Base-by-base conservation (phyloP, 2,113 vertebrate species). In the Circaetus cinerascens region DNA sequence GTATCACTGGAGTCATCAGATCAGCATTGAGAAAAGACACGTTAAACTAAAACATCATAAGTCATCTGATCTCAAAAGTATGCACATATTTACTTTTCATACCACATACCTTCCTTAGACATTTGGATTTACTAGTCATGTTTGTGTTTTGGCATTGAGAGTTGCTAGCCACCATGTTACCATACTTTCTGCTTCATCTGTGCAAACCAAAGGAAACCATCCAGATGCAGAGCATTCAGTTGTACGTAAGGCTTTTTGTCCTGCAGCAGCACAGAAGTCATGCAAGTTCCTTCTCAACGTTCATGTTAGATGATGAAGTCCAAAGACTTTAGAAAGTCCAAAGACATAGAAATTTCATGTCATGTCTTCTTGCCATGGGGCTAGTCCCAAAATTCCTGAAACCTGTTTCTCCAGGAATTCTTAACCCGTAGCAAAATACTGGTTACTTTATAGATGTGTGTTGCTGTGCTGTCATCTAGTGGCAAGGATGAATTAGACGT, bases 381-480 rank as follows among this genome's bases (percentile, higher is more conserved):
- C 22, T 79, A 43, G 18, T 73, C 69, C 74, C 79, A 34, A 62
- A 89, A 86, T 50, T 75, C 69, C 76, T 64, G 16, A 93, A 43
- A 60, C 67, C 29, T 34, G 12, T 66, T 67, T 69, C 57, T 63
- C 77, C 63, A 88, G 48, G 88, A 97, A 94, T 96, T 95, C 89
- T 90, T 93, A 87, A 93, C 95, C 95, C 5, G 2, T 90, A 88
- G 89, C 83, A 97, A 97, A 97, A 84, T 97, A 56, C 87, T 59
- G 38, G 41, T 94, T 72, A 72, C 73, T 82, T 82, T 76, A 55
- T 73, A n/a, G 71, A 97, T 97, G 91, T 88, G 92, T 98, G 97
- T 97, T 97, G 95, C 95, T 97, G 95, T 93, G 96, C 94, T 98
- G 97, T 98, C 98, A 98, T 97, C 98, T 98, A 97, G 97, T 98